phyloP scores from a whole-genome alignment of 1,140 invertebrate genomes.

The Drusus annulatus region DNA sequence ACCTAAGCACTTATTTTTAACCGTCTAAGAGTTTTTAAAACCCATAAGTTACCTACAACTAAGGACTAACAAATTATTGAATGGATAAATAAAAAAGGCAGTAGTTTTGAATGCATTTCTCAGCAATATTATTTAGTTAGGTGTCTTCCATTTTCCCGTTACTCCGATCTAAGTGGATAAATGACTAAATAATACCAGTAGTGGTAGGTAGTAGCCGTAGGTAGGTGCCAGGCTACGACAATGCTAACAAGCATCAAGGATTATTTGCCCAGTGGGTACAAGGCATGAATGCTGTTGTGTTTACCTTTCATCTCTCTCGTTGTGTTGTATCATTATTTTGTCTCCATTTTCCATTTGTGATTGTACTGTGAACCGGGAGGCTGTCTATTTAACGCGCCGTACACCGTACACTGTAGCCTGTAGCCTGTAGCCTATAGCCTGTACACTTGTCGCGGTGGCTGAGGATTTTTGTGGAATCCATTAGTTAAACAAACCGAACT shows the following conservation, averaged over 20 bases:
- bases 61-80: no score
- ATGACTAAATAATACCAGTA: conserved; percentile 14
- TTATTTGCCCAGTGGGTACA: conserved; percentile 54
- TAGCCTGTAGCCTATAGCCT: background rate
- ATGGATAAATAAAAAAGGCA: no score
- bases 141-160: background rate
- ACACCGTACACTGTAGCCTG: conserved; percentile 26
- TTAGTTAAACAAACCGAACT: conserved; percentile 59
- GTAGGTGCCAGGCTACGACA: conserved; percentile 15
- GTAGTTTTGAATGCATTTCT: background rate
- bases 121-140: background rate
- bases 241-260: conserved; percentile 57
- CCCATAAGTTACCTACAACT: no score
- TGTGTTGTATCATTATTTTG: conserved; percentile 50
- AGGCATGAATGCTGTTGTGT: conserved; percentile 51
- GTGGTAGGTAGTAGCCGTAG: no score
- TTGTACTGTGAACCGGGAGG: conserved; percentile 28
- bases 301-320: conserved; percentile 52
- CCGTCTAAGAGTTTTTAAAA: no score
- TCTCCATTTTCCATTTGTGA: conserved; percentile 48
- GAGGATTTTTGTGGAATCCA: conserved; percentile 59
- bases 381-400: conserved; percentile 50
- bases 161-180: background rate
- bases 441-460: conserved; percentile 40
- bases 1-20: no score